Conservation (phyloP, 1,140 invertebrate species). For the Phocides pigmalion region DNA sequence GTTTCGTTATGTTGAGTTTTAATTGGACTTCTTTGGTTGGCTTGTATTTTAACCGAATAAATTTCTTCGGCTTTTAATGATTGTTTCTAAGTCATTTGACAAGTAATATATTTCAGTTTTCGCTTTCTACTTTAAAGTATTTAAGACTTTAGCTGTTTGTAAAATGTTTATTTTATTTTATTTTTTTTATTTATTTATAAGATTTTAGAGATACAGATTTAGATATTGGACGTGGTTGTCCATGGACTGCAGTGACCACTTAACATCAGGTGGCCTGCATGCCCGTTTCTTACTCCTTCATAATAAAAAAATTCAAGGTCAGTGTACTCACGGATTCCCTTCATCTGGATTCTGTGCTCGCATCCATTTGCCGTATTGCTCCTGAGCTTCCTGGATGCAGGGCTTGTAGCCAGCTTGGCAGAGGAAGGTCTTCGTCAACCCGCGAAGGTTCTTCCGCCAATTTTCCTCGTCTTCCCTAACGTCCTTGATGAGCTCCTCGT, state of each 20-base stretch:
- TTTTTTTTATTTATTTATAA: too few species aligned
- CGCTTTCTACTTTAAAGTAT: too few species aligned
- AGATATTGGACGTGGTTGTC: too few species aligned
- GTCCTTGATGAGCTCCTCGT: constrained; percentile 85
- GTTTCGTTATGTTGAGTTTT: constrained; percentile 7
- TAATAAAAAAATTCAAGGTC: too few species aligned
- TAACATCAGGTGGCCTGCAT: too few species aligned
- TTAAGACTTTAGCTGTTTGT: too few species aligned
- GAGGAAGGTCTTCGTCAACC: constrained; percentile 87
- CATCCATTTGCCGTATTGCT: constrained; percentile 88
- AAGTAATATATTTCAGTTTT: background rate
- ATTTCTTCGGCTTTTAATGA: background rate
- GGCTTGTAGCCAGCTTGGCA: constrained; percentile 89
- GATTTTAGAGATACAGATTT: too few species aligned
- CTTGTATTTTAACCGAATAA: too few species aligned
- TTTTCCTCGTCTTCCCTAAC: constrained; percentile 83
- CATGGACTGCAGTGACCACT: too few species aligned
- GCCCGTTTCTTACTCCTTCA: too few species aligned
- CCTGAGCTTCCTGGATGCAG: constrained; percentile 87
- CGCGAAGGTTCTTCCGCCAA: constrained; percentile 86
- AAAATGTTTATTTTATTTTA: too few species aligned
- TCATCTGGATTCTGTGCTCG: constrained; percentile 87
- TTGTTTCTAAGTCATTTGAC: background rate
- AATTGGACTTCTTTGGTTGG: constrained; percentile 1
- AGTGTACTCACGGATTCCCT: constrained; percentile 88